Conservation (phyloP, 2,888 invertebrate genomes). For the Calliopum simillimum region DNA sequence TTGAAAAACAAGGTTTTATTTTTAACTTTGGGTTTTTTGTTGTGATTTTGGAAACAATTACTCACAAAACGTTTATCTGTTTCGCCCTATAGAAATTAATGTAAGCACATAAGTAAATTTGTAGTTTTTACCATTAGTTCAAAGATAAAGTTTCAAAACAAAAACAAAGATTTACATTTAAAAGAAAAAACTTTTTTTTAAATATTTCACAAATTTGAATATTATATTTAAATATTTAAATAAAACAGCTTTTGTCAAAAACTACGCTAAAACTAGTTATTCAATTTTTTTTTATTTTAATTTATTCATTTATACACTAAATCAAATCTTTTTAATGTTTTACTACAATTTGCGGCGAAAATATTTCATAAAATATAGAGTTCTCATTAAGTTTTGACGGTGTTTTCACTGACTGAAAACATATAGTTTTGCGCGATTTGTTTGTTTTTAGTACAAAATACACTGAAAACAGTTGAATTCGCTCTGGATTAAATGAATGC, state of each 20-base stretch:
- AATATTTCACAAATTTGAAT: slow-evolving; percentile 16
- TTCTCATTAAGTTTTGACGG: too few species aligned
- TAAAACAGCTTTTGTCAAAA: slow-evolving; percentile 47
- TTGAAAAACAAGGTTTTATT: slow-evolving; percentile 51
- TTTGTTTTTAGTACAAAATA: too few species aligned
- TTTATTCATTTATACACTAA: too few species aligned
- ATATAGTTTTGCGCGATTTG: too few species aligned
- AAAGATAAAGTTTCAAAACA: slow-evolving; percentile 9
- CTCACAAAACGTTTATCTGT: slow-evolving; percentile 69
- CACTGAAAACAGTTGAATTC: too few species aligned
- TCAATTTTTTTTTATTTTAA: neutral
- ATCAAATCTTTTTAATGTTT: too few species aligned
- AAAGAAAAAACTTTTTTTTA: neutral
- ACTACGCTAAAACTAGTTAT: slow-evolving; percentile 14
- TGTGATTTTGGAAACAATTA: slow-evolving; percentile 65
- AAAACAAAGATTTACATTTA: neutral
- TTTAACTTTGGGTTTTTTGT: slow-evolving; percentile 51
- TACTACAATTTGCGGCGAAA: too few species aligned
- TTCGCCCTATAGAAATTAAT: slow-evolving; percentile 68
- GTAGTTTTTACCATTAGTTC: slow-evolving; percentile 29
- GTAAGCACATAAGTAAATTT: slow-evolving; percentile 52
- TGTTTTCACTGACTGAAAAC: too few species aligned
- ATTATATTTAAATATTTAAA: slow-evolving; percentile 3
- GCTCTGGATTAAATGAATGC: too few species aligned
- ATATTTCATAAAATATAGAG: too few species aligned